Evolutionary conservation across 2,888 invertebrate genomes (phyloP).

Genomic region (Drosophila subquinaria): DNA sequence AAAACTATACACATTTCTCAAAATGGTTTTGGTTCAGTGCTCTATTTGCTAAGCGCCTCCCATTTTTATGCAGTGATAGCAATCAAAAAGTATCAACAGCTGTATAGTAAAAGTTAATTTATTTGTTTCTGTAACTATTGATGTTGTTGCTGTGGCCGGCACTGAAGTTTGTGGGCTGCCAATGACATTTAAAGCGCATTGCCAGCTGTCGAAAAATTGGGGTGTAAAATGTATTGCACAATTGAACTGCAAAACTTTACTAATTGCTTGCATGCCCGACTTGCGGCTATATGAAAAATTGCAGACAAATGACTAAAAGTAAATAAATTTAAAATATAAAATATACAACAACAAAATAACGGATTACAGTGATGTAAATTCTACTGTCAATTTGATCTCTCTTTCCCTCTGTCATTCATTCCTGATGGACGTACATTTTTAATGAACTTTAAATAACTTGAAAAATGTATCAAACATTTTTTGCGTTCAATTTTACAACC

Average conservation of each 20-base stretch:
- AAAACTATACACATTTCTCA: slow-evolving; percentile 11
- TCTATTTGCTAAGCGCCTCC: slow-evolving; percentile 21
- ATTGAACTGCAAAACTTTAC: slow-evolving; percentile 57
- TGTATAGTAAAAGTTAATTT: slow-evolving; percentile 57
- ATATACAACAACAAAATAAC: slow-evolving; percentile 4
- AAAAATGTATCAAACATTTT: slow-evolving; percentile 53
- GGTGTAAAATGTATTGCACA: slow-evolving; percentile 36
- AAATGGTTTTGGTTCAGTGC: neutral
- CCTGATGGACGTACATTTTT: slow-evolving; percentile 48
- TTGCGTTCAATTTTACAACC: slow-evolving; percentile 8
- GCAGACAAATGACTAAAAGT: slow-evolving; percentile 20
- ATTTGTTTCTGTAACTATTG: slow-evolving; percentile 28
- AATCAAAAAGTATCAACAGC: slow-evolving; percentile 65
- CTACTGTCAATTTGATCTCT: neutral
- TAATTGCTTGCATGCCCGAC: slow-evolving; percentile 46
- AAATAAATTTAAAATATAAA: neutral
- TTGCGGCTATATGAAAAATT: slow-evolving; percentile 13
- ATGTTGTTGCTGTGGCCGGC: slow-evolving; percentile 15
- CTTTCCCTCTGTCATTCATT: neutral
- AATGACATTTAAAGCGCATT: slow-evolving; percentile 41
- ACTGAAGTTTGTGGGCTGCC: slow-evolving; percentile 14
- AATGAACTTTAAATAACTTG: slow-evolving; percentile 72
- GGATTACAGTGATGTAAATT: slow-evolving; percentile 1
- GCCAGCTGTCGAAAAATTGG: slow-evolving; percentile 38
- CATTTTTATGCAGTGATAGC: slow-evolving; percentile 42